Percentiles rank a stretch among this genome's conserved stretches.
These are phyloP conservation scores for Sipha maydis DNA, from an alignment of 2,888 invertebrate genomes.

Conservation along the genomic window DNA sequence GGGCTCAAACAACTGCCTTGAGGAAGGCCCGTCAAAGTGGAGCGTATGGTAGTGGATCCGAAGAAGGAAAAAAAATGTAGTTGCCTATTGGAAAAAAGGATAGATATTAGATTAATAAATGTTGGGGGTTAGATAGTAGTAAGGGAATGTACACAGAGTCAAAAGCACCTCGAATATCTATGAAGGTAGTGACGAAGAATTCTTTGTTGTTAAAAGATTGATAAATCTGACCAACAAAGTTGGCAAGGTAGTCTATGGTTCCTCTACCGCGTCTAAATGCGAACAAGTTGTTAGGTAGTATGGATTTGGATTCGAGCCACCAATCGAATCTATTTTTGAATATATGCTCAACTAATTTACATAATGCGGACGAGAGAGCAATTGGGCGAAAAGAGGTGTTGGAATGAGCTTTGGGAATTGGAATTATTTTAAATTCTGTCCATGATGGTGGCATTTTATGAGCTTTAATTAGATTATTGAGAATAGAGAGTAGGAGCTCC, in stretches of 20 bases:
- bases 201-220: too few relatives aligned
- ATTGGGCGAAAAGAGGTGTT: not conserved
- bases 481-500: not conserved
- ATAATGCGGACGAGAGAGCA: not conserved
- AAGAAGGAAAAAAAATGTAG: too few relatives aligned
- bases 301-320: conserved; percentile 1
- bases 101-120: not conserved
- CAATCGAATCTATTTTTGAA: not conserved
- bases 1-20: too few relatives aligned
- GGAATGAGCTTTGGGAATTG: conserved; percentile 6
- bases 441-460: not conserved
- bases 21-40: too few relatives aligned
- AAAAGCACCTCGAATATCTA: not conserved
- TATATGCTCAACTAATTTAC: not conserved
- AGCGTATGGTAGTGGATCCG: too few relatives aligned
- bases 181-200: not conserved
- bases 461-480: not conserved
- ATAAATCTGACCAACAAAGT: not conserved
- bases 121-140: not conserved
- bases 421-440: not conserved
- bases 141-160: not conserved
- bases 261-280: not conserved
- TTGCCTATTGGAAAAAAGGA: too few relatives aligned
- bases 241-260: not conserved
- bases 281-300: not conserved